Evolutionary conservation across 2,888 invertebrate genomes (phyloP), one percentile per base, ranked within the genome.

Genomic region (Syritta pipiens): DNA sequence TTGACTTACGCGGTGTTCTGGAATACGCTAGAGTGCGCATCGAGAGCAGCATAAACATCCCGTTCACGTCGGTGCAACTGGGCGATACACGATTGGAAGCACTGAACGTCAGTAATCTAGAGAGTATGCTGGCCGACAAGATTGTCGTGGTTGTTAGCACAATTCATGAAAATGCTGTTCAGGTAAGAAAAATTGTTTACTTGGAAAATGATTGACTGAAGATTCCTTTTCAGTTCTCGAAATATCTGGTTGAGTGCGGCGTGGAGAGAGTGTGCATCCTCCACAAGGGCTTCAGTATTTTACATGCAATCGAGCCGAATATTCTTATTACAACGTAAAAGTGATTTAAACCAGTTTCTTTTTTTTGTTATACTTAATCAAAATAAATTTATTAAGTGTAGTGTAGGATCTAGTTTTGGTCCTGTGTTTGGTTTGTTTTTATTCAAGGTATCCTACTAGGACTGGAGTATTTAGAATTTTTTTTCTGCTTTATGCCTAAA

Each of bases 261-360:
- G 93, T 96, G 62, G 90, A 92, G 0, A 92, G 93, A 84, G 96
- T 97, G 3, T 96, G 97, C 86, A 92, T 94, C 9, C 90, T 98
- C 9, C 96, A 97, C 89, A 95, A 95, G 62, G 97, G 97, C 42
- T 94, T 97, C 83, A 92, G 94, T 82, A 92, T 94, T n/a, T 90
- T 97, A 48, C 90, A 92, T 72, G 89, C 92, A 2, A 91, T 93
- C 81, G 90, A 92, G 57, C 93, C 94, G 0, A 92, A 87, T 83
- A 86, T 89, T 81, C 84, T 88, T 81, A 83, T 86, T 81, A 88
- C 87, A 81, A 86, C 86, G 82, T 88, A 83, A 85, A 51, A 48
- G 37, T 30, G 10, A 49, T 69, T 51, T 0, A 20, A 19, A 3
- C 35, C n/a, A n/a, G 0, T 12, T 30, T 24, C 30, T 69, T 60